phyloP scores from a whole-genome alignment of 2,888 invertebrate genomes.

The Parthenolecanium corni region DNA sequence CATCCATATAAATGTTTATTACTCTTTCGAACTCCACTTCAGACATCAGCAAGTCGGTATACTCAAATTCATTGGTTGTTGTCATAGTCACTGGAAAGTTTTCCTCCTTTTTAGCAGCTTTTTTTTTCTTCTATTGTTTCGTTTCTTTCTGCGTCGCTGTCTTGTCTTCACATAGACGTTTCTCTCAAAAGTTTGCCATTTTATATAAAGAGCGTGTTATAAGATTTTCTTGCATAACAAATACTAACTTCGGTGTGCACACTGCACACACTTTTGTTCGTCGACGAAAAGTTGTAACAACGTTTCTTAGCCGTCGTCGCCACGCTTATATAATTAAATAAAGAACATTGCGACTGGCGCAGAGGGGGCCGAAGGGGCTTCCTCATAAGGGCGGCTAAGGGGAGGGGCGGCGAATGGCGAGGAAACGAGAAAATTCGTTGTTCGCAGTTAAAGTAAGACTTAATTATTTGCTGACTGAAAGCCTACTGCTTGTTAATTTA shows the following conservation, averaged over 20 bases:
- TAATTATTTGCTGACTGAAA: slow-evolving; percentile 28
- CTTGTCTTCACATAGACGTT: background rate
- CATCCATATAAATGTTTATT: no score
- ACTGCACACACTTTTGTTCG: slow-evolving; percentile 16
- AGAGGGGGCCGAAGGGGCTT: background rate
- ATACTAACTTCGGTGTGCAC: slow-evolving; percentile 11
- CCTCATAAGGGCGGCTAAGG: no score
- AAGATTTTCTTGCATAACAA: slow-evolving; percentile 20
- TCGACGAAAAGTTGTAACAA: slow-evolving; percentile 25
- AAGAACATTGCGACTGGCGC: slow-evolving; percentile 12
- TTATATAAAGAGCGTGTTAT: slow-evolving; percentile 8
- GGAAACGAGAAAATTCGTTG: slow-evolving; percentile 15
- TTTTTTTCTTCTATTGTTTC: no score
- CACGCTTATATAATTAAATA: slow-evolving; percentile 26
- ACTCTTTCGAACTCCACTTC: no score
- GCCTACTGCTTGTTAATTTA: slow-evolving; percentile 27
- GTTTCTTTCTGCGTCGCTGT: no score
- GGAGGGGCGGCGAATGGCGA: no score
- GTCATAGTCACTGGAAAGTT: no score
- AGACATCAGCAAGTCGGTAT: no score
- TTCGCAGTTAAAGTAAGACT: slow-evolving; percentile 26
- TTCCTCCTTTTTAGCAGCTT: no score
- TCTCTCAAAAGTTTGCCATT: slow-evolving; percentile 12
- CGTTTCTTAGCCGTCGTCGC: slow-evolving; percentile 28
- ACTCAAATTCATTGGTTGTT: no score